Base-by-base conservation (phyloP, 2,797 vertebrate species). In the Lepus townsendii region DNA sequence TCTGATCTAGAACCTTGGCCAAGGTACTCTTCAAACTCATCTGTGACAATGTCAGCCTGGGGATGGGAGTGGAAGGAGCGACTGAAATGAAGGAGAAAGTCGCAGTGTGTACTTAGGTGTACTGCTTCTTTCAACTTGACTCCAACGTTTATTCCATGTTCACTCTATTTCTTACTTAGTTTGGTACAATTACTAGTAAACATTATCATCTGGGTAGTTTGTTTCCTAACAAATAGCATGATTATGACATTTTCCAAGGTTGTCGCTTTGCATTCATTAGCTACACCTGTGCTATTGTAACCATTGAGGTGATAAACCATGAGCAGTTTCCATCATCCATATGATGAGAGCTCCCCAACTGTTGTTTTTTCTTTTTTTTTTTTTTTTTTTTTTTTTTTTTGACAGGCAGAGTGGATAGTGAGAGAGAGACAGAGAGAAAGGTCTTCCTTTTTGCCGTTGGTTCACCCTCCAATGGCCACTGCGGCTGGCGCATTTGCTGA, bases 171-270 rank as follows among this genome's bases (percentile, higher is more conserved):
- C 68, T 77, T 79, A 47, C 71, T 83, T 35, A n/a, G 14, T 69
- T 72, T 91, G 22, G 20, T 30, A 13, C 69, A 66, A 75, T 77
- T 30, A 17, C 20, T 90, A 50, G 52, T 60, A 84, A 77, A 50
- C 76, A 52, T 24, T 32, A 13, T 82, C 78, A 63, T 92, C 27
- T 50, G 63, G 32, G 20, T 47, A 19, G 32, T 32, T 79, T 93
- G 26, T 20, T 86, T 92, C 88, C 85, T 85, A 30, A 85, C n/a
- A 93, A 92, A 84, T 22, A 90, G 73, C 35, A 54, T 85, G 82
- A 57, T 83, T 89, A 54, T 73, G 82, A 96, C 69, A 92, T 11
- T 52, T 75, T 38, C 50, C 42, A 30, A 38, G 32, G 54, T 66
- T 68, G 38, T 47, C 66, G 47, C 90, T 79, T 90, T 83, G 72